These are phyloP conservation scores for Noctua pronuba DNA, from an alignment of 2,888 invertebrate genomes.

Conservation along the genomic window DNA sequence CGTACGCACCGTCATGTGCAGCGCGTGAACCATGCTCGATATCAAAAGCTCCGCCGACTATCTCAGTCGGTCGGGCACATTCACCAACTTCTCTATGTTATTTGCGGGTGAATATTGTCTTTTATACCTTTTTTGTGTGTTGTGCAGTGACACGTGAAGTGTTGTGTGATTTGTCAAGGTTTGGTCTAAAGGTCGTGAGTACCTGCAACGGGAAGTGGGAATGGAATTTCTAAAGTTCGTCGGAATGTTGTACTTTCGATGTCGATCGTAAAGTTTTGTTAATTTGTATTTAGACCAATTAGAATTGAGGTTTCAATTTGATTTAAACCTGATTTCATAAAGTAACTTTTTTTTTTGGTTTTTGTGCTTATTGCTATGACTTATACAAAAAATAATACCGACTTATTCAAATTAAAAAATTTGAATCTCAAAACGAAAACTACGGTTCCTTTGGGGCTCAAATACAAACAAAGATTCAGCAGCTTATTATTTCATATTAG, in stretches of 20 bases:
- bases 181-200: conserved; percentile 71
- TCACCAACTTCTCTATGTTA: conserved; percentile 98
- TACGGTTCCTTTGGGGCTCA: neutral
- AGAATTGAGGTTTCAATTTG: neutral
- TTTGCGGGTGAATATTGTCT: conserved; percentile 94
- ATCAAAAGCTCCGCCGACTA: conserved; percentile 98
- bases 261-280: neutral
- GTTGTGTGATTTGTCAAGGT: conserved; percentile 62
- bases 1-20: conserved; percentile 80
- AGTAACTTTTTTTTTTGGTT: neutral
- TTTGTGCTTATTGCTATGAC: neutral
- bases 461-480: neutral
- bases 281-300: neutral
- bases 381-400: neutral
- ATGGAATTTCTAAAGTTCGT: conserved; percentile 3
- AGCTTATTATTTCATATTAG: neutral
- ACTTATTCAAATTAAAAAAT: too few relatives aligned
- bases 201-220: conserved; percentile 39
- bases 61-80: conserved; percentile 96
- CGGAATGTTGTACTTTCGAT: too few relatives aligned
- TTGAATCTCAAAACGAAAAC: neutral
- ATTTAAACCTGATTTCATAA: neutral
- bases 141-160: conserved; percentile 75
- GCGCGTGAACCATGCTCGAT: conserved; percentile 94
- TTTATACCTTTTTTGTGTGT: conserved; percentile 56